Evolutionary conservation across 2,888 invertebrate species (phyloP), one percentile per base, ranked within the genome.

Genomic region (Allygus modestus): DNA sequence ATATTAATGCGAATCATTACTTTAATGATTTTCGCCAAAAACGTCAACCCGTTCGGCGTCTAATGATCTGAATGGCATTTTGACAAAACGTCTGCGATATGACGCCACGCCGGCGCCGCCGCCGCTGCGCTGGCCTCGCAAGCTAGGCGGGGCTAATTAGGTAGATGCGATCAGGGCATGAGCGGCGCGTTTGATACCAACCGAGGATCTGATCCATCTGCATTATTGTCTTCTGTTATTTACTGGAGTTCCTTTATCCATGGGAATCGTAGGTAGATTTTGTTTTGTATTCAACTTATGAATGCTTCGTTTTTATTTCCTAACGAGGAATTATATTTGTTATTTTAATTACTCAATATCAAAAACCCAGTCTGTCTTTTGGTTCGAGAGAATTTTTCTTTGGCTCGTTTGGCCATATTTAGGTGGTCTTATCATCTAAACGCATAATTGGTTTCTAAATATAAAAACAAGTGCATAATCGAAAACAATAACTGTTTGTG

Each of bases 11-110:
- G 65, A 31, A 11, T 65, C 28, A 65, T 65, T 65, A 65, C 65
- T 17, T 12, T 65, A 31, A 65, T 65, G 65, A 65, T 65, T 65
- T 65, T 65, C 31, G 65, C 65, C 65, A 65, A 54, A 54, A 54
- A 58, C 58, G 65, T 28, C 31, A 28, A 17, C 31, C 65, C 7
- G 65, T n/a, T n/a, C n/a, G n/a, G n/a, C n/a, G n/a, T 65, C 17
- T 28, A 28, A 28, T 15, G 65, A 65, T 65, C 20, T 15, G 65
- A 65, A 65, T 31, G 65, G 28, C 65, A 65, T 65, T 65, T 65
- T 65, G 65, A 65, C 65, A 65, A 65, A 65, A 5, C 65, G 65
- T 17, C 65, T n/a, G 15, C 28, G 65, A 65, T 58, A 58, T 26
- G 58, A 23, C 26, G 20, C 5, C n/a, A 15, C 51, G n/a, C n/a